phyloP scores from a whole-genome alignment of 2,888 invertebrate genomes.

The Marronus borbonicus region DNA sequence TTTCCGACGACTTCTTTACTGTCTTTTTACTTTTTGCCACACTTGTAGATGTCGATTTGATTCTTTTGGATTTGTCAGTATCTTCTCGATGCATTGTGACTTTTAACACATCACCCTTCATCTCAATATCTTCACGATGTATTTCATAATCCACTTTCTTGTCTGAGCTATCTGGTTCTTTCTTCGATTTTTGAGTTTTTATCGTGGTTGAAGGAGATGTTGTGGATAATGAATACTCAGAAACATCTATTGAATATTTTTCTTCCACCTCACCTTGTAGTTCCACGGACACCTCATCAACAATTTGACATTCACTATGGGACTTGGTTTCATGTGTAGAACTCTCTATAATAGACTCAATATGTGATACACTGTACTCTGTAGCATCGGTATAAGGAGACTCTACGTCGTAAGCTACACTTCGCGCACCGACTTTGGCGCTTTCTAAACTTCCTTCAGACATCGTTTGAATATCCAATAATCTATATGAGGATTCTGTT shows the following conservation, averaged over 20 bases:
- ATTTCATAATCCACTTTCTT: conserved; percentile 48
- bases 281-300: conserved; percentile 8
- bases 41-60: conserved; percentile 41
- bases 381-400: conserved; percentile 62
- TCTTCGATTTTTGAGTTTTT: conserved; percentile 39
- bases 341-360: conserved; percentile 62
- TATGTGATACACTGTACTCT: conserved; percentile 63
- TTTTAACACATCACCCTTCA: conserved; percentile 70
- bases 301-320: conserved; percentile 19
- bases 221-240: conserved; percentile 17
- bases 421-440: conserved; percentile 25
- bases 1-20: conserved; percentile 30
- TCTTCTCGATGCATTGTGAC: conserved; percentile 66
- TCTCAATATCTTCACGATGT: conserved; percentile 65
- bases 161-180: conserved; percentile 34
- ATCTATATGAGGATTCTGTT: conserved; percentile 63
- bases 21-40: conserved; percentile 20
- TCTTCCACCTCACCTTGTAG: conserved; percentile 4
- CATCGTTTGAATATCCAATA: conserved; percentile 58
- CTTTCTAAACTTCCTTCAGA: conserved; percentile 57
- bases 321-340: conserved; percentile 22
- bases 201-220: conserved; percentile 30
- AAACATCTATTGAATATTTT: conserved; percentile 10
- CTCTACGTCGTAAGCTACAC: conserved; percentile 55
- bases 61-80: conserved; percentile 25